Evolutionary conservation across 1,140 invertebrate genomes (phyloP), one percentile per base, ranked within the genome.

Genomic region (Triops longicaudatus): DNA sequence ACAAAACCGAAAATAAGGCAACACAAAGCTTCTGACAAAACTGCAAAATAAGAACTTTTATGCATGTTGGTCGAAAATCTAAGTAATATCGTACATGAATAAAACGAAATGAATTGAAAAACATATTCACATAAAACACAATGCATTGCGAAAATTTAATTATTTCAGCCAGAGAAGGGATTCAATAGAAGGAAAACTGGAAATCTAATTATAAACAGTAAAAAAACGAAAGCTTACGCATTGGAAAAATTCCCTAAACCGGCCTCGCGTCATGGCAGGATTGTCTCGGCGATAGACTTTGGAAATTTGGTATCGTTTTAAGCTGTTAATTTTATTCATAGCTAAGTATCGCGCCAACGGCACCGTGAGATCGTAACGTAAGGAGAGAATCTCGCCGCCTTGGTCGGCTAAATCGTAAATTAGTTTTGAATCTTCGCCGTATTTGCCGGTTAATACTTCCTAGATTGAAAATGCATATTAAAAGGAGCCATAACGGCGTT

Each of bases 351-450:
- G 87, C 42, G 98, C 98, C 86, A 99, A 94, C 73, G 98, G 98
- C 75, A 99, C 97, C 5, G 93, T 95, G 50, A 97, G 84, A 83
- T 97, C 94, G 83, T 97, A 97, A 77, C 94, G 88, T 79, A 96
- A 85, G 9, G 93, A 92, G n/a, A 96, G 84, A 77, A 95, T 91
- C 87, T 99, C 98, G 44, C 98, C 98, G 75, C 97, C 98, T 86
- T 99, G 97, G 87, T 99, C 97, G 83, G 94, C 95, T 10, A 99
- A 86, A 85, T 99, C 97, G 85, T 98, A 99, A 74, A 99, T 99
- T 0, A 99, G 86, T 84, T 99, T 99, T 0, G 97, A 96, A 85
- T 99, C 98, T 87, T 99, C 98, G 4, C 98, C 98, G 88, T 99
- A 99, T 87, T 99, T 99, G 72, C 97, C 98, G 73, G 96, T 98